Conservation (phyloP, 2,888 invertebrate genomes). For the Nomada fabriciana region DNA sequence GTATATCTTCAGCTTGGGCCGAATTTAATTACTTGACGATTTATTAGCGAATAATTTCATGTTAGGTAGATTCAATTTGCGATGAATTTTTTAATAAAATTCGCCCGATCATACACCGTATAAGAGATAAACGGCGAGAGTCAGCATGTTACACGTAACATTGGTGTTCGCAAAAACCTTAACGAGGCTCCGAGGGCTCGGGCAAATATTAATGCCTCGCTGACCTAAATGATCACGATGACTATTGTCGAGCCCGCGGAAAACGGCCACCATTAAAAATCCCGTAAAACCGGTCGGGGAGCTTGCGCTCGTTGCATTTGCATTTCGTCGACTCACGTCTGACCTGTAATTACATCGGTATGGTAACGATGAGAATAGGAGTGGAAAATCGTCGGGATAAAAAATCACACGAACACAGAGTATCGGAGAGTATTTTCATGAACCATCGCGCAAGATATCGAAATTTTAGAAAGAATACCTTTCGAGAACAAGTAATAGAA, state of each 20-base stretch:
- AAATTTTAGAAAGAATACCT: neutral
- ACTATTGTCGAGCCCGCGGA: constrained; percentile 8
- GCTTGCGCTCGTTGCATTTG: constrained; percentile 18
- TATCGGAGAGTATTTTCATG: neutral
- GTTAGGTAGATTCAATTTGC: neutral
- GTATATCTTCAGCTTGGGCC: too few relatives aligned
- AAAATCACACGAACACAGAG: neutral
- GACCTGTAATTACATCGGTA: constrained; percentile 22
- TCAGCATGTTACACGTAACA: constrained; percentile 3
- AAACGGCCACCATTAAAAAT: constrained; percentile 21
- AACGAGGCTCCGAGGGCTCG: neutral
- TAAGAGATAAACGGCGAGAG: neutral
- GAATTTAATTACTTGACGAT: too few relatives aligned
- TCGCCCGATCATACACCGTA: neutral
- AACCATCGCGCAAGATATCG: neutral
- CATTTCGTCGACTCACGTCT: constrained; percentile 27
- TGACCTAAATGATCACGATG: constrained; percentile 32
- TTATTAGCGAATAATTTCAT: too few relatives aligned
- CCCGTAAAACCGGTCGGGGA: neutral
- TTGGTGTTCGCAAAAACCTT: neutral
- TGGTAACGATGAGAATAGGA: neutral
- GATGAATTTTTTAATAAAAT: neutral
- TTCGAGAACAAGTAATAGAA: neutral
- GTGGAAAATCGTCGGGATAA: neutral
- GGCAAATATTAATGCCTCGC: constrained; percentile 24